These are phyloP conservation scores for Agrotis exclamationis DNA, from an alignment of 2,888 invertebrate species.

Conservation along the genomic window DNA sequence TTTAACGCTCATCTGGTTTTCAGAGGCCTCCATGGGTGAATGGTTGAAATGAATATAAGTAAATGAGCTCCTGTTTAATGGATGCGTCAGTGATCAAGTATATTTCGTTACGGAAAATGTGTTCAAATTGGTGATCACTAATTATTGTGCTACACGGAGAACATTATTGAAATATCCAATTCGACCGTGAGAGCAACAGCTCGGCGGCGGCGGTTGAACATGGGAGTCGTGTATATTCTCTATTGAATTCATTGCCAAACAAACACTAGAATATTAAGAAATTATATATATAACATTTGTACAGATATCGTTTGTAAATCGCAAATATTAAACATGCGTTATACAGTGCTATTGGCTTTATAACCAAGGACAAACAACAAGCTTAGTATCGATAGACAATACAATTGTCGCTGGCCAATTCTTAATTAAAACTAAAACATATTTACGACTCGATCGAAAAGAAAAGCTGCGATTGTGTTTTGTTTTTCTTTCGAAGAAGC, in stretches of 20 bases:
- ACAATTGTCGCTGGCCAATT: slow-evolving; percentile 30
- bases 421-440: slow-evolving; percentile 55
- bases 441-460: slow-evolving; percentile 46
- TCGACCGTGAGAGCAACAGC: not conserved
- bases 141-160: slow-evolving; percentile 21
- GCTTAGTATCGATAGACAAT: not conserved
- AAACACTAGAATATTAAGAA: slow-evolving; percentile 15
- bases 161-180: slow-evolving; percentile 17
- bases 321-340: not conserved
- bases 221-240: slow-evolving; percentile 9
- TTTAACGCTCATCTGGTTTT: slow-evolving; percentile 58
- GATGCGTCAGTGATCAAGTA: slow-evolving; percentile 21
- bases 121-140: slow-evolving; percentile 5
- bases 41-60: slow-evolving; percentile 39
- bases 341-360: not conserved
- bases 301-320: slow-evolving; percentile 24
- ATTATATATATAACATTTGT: slow-evolving; percentile 2
- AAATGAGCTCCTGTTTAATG: slow-evolving; percentile 41
- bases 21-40: slow-evolving; percentile 37
- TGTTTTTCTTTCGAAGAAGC: slow-evolving; percentile 34
- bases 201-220: slow-evolving; percentile 6
- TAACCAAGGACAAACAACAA: slow-evolving; percentile 21
- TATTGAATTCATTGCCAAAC: slow-evolving; percentile 8
- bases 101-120: slow-evolving; percentile 18
- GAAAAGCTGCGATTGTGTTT: slow-evolving; percentile 30